Base-by-base conservation (phyloP, 2,797 vertebrate genomes). In the Scomberomorus guttatus region DNA sequence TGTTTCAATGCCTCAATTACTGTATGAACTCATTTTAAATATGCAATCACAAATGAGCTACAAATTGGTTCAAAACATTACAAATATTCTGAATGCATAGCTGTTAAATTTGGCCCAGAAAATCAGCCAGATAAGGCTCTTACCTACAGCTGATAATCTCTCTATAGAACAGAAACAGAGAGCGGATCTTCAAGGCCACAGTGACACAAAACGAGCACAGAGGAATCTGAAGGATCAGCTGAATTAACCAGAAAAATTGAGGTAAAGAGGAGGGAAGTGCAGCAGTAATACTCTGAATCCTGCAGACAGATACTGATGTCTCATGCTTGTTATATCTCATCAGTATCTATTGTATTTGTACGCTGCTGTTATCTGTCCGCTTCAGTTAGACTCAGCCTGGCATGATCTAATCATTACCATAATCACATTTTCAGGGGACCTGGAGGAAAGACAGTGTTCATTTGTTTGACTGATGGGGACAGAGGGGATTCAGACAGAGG, bases 401-500 rank as follows among this genome's bases (percentile, higher is more conserved):
- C 27, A 59, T 75, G 63, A 83, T 74, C 59, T 58, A 55, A 85
- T 84, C 55, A 82, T 75, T 71, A 64, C 37, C 68, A 78, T 86
- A 82, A 86, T 86, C 70, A 59, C 48, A 61, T 69, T 72, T 77
- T 65, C 68, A 64, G 59, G 37, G 6, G 61, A 72, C 20, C 63
- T 29, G 39, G 64, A 81, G 69, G 54, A 59, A 54, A 77, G 20
- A 46, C 25, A 15, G 65, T 5, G 18, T 42, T 72, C 5, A 52
- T 69, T 73, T 86, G 37, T 17, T 72, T 62, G 27, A 82, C 57
- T 50, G 51, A 81, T 56, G 54, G 27, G 48, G 11, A 70, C 56
- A 59, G 64, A 63, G 6, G 46, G 42, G 42, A 58, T 72, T 71
- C 20, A 66, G 22, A 74, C 5, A 62, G 77, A 18, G 13, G 11